These are phyloP conservation scores for Myopa tessellatipennis DNA, from an alignment of 2,888 invertebrate genomes.

Conservation along the genomic window DNA sequence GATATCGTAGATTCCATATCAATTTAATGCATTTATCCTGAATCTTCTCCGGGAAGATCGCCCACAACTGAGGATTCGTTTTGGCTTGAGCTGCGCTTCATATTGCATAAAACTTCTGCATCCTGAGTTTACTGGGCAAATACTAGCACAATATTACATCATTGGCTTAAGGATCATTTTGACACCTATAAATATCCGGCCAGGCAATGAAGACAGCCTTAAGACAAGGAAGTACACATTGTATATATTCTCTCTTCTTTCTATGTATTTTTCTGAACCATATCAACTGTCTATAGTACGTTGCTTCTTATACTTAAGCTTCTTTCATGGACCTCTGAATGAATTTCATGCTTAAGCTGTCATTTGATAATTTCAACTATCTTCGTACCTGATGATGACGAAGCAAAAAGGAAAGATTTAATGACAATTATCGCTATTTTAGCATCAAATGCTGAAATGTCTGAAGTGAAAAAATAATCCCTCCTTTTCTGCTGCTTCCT, in stretches of 20 bases:
- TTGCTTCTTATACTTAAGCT: not conserved
- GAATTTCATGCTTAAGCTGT: not conserved
- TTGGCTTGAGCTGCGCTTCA: not conserved
- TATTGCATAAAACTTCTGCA: slow-evolving; percentile 3
- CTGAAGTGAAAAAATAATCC: slow-evolving; percentile 43
- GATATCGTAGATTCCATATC: slow-evolving; percentile 6
- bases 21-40: slow-evolving; percentile 34
- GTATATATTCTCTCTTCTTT: slow-evolving; percentile 26
- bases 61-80: not conserved
- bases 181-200: slow-evolving; percentile 56
- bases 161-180: slow-evolving; percentile 65
- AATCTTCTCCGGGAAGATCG: not conserved
- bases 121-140: slow-evolving; percentile 32
- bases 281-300: no score
- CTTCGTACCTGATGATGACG: slow-evolving; percentile 7
- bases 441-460: slow-evolving; percentile 49
- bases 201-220: not conserved
- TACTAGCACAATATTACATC: slow-evolving; percentile 56
- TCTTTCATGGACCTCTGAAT: not conserved
- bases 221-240: slow-evolving; percentile 43
- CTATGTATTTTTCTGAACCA: not conserved
- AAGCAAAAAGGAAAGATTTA: slow-evolving; percentile 42
- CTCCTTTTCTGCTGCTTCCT: slow-evolving; percentile 47
- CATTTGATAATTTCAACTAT: not conserved
- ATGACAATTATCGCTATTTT: slow-evolving; percentile 54